Evolutionary conservation across 2,113 vertebrate genomes (phyloP).

Genomic region (Neodontobutis hainanensis): DNA sequence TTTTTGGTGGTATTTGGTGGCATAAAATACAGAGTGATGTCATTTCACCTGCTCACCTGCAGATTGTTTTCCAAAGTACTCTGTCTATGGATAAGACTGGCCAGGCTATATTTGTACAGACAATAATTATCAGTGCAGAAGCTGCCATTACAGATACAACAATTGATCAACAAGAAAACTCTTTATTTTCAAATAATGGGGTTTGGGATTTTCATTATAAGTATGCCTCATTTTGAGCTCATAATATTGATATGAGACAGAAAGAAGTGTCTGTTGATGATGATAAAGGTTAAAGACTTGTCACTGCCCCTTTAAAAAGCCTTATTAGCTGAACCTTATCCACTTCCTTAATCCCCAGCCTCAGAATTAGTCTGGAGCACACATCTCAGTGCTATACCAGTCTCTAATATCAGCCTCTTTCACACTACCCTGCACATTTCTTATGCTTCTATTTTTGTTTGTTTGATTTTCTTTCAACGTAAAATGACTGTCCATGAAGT

Average conservation of each 20-base stretch:
- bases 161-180: no score
- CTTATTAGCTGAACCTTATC: constrained; percentile 51
- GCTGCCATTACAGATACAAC: no score
- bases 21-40: no score
- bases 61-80: no score
- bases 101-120: no score
- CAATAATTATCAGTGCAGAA: no score
- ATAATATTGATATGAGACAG: not conserved
- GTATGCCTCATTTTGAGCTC: no score
- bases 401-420: constrained; percentile 40
- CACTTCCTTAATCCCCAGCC: constrained; percentile 58
- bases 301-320: constrained; percentile 55
- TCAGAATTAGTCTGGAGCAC: constrained; percentile 18
- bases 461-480: not conserved
- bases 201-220: no score
- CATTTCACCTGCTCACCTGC: no score
- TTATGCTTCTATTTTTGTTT: not conserved
- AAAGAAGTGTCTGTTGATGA: not conserved
- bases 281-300: constrained; percentile 2
- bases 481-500: not conserved
- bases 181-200: no score
- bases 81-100: no score
- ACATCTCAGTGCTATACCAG: constrained; percentile 24
- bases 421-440: not conserved
- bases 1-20: no score